These are phyloP conservation scores for Danionella cerebrum DNA, from an alignment of 2,113 vertebrate species.

Conservation along the genomic window DNA sequence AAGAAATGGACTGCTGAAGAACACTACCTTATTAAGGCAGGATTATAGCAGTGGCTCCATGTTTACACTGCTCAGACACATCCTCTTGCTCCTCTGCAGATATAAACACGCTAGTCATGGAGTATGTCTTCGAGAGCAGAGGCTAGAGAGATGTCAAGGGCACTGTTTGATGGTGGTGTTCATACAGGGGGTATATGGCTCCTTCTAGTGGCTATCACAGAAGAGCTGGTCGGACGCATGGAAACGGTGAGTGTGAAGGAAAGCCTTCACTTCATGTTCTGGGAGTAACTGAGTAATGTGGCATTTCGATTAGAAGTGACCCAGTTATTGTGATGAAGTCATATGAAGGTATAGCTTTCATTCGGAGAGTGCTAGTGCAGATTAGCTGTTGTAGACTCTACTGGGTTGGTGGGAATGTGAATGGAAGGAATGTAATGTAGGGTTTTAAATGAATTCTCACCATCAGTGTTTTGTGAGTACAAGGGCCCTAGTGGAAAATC, in stretches of 20 bases:
- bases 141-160: not conserved
- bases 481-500: too few relatives aligned
- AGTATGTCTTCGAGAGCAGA: not conserved
- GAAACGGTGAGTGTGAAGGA: not conserved
- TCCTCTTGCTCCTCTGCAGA: conserved; percentile 26
- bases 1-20: conserved; percentile 4
- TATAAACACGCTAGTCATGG: not conserved
- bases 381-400: not conserved
- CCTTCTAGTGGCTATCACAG: conserved; percentile 51
- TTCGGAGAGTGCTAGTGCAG: not conserved
- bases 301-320: not conserved
- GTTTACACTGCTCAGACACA: conserved; percentile 42
- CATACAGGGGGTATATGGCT: not conserved
- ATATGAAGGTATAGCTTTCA: not conserved
- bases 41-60: conserved; percentile 14
- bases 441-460: too few relatives aligned
- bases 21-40: conserved; percentile 62
- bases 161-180: not conserved
- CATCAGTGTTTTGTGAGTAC: too few relatives aligned
- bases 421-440: too few relatives aligned
- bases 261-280: not conserved
- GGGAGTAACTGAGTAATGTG: not conserved
- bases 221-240: not conserved
- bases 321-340: not conserved
- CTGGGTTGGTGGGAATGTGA: too few relatives aligned